Evolutionary conservation across 2,113 vertebrate genomes (phyloP), one percentile per base, ranked within the genome.

Genomic region (Pterophyllum scalare): DNA sequence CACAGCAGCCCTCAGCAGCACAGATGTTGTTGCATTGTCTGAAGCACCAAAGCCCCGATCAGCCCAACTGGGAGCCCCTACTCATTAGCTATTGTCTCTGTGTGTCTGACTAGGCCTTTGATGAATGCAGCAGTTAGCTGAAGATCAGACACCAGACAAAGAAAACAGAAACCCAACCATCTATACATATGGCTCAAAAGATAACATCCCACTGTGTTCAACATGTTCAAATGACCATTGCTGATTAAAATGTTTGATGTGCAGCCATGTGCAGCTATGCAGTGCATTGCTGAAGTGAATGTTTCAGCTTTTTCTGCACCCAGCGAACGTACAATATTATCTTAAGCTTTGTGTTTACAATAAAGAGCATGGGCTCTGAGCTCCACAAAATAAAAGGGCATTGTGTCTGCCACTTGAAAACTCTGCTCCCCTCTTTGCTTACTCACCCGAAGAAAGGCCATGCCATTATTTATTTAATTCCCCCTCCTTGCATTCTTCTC

Each of bases 11-110:
- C 91, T 92, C 87, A 75, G 91, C 83, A 83, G 89, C 94, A 92
- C 95, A 95, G 95, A 95, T 96, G 94, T 93, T 96, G 94, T 91
- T 92, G 94, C 93, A 94, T 95, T 94, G 95, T 93, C 92, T 94
- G 88, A 86, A 94, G 90, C 89, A 85, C 85, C 88, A 80, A 83
- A 93, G 92, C 91, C 87, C 57, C 65, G 91, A 92, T 94, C 87
- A 91, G 89, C 90, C 92, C 94, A 91, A 93, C 91, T 87, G 94
- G 92, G 93, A 94, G 91, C 90, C 92, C 81, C 89, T 22, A 67
- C 93, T 94, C 94, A 91, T 94, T 94, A 81, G 95, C 91, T 93
- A 94, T 95, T 93, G 40, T 91, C 94, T 94, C 72, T 79, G 76
- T 80, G 88, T 91, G 91, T 88, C 95, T 92, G 91, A 92, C 85